Percentiles rank a stretch among this genome's conserved stretches.
Conservation (phyloP, 2,113 vertebrate species). For the Tilapia sparmanii region DNA sequence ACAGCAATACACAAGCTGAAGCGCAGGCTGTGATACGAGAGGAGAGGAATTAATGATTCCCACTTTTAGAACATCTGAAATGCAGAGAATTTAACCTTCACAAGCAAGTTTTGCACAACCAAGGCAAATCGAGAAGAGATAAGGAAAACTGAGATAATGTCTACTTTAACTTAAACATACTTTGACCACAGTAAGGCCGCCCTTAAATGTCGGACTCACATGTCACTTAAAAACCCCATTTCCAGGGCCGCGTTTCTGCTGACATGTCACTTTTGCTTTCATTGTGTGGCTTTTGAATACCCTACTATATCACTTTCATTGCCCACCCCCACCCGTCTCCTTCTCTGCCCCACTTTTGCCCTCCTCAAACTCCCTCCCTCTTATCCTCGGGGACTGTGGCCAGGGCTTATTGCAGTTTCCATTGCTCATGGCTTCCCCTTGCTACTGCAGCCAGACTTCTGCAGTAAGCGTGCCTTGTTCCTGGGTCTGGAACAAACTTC, state of each 20-base stretch:
- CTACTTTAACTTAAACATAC: neutral
- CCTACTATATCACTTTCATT: conserved; percentile 7
- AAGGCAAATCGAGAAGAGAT: neutral
- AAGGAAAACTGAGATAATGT: neutral
- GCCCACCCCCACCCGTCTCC: neutral
- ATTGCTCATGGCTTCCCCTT: conserved; percentile 65
- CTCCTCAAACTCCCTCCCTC: neutral
- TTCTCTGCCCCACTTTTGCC: conserved; percentile 22
- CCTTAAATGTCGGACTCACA: neutral
- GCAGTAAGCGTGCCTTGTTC: conserved; percentile 9
- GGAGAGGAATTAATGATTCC: neutral
- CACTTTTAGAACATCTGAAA: neutral
- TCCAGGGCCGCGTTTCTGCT: conserved; percentile 14
- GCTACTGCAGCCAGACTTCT: conserved; percentile 39
- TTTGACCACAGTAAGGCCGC: neutral
- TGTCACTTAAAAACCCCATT: neutral
- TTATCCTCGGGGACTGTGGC: conserved; percentile 20
- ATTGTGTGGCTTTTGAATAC: conserved; percentile 11
- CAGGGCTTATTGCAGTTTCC: conserved; percentile 62
- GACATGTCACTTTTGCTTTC: conserved; percentile 16
- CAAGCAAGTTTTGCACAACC: neutral
- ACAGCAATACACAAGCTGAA: neutral
- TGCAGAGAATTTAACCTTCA: neutral
- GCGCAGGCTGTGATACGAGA: neutral
- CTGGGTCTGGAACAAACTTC: conserved; percentile 19